Evolutionary conservation across 2,113 vertebrate genomes (phyloP).

Genomic region (Neodontobutis hainanensis): DNA sequence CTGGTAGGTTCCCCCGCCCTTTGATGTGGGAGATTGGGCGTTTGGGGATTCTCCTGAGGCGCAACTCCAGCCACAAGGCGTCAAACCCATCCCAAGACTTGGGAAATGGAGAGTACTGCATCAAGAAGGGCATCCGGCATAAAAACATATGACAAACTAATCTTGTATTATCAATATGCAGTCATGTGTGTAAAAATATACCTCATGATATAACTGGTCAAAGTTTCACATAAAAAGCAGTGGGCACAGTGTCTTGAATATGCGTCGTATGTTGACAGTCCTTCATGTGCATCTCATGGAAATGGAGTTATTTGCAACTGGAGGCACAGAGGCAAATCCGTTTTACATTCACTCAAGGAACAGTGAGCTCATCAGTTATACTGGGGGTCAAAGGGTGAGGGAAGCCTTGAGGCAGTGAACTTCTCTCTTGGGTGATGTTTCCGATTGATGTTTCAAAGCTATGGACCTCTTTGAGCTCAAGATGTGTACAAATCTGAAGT

Average conservation of each 20-base stretch:
- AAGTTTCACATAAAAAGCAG: slow-evolving; percentile 19
- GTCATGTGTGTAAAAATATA: background rate
- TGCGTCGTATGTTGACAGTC: background rate
- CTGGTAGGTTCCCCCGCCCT: no score
- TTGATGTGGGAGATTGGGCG: no score
- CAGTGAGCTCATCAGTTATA: slow-evolving; percentile 51
- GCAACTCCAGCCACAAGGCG: no score
- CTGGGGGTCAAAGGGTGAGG: slow-evolving; percentile 42
- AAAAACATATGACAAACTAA: no score
- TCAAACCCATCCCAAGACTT: no score
- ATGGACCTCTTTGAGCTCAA: slow-evolving; percentile 12
- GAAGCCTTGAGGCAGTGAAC: slow-evolving; percentile 30
- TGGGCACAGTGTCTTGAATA: slow-evolving; percentile 1
- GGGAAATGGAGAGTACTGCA: no score
- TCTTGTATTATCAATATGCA: no score
- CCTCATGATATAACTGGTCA: background rate
- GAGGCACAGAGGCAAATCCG: slow-evolving; percentile 21
- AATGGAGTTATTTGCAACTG: slow-evolving; percentile 6
- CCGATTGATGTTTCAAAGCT: slow-evolving; percentile 20
- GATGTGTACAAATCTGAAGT: background rate
- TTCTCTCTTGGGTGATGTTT: slow-evolving; percentile 25
- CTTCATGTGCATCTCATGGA: slow-evolving; percentile 16
- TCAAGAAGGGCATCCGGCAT: no score
- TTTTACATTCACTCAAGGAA: slow-evolving; percentile 25
- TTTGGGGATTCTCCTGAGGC: no score